Conservation (phyloP, 2,888 invertebrate species). For the Minunthozetes semirufus region DNA sequence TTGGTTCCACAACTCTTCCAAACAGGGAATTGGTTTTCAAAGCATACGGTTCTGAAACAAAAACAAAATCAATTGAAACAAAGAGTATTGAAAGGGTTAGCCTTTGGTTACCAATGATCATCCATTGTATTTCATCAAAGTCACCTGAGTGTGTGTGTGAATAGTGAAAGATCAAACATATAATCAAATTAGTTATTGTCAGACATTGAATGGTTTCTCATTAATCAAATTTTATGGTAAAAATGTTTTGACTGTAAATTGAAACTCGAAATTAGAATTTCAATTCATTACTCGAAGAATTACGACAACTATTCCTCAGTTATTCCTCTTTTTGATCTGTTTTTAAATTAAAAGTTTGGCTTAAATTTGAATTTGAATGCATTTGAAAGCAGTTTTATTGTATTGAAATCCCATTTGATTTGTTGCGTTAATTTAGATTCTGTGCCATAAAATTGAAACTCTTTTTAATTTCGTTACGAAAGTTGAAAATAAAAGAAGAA, state of each 20-base stretch:
- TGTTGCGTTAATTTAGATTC: neutral
- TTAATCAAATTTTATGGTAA: no score
- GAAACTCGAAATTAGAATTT: no score
- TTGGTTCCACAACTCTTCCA: neutral
- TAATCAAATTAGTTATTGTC: no score
- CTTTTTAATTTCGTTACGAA: neutral
- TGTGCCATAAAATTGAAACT: neutral
- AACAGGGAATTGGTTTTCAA: neutral
- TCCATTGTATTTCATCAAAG: neutral
- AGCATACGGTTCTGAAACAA: neutral
- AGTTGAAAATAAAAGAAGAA: neutral
- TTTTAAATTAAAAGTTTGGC: neutral
- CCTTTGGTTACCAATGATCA: neutral
- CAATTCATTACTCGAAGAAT: no score
- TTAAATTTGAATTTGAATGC: neutral
- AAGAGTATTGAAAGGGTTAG: no score
- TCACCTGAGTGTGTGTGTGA: no score
- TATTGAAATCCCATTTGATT: constrained; percentile 9
- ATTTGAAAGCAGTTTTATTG: neutral
- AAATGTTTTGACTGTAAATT: no score
- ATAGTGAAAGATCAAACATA: no score
- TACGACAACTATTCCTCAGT: no score
- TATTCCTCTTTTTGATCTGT: neutral
- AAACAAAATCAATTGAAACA: no score
- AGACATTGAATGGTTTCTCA: no score